Conservation (phyloP, 2,888 invertebrate species). For the Melitaea athalia region DNA sequence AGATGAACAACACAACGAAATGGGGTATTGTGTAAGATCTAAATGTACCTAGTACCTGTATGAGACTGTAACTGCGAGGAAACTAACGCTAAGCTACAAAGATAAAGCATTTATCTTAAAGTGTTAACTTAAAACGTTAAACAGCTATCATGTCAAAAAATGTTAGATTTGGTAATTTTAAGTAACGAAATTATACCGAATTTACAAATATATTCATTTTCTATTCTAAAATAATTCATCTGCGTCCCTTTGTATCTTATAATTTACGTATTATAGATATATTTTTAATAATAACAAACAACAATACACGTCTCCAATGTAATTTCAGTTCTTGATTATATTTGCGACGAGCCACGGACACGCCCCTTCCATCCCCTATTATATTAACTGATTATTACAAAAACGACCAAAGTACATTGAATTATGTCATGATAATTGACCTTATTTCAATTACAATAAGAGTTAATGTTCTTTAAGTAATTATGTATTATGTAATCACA, state of each 20-base stretch:
- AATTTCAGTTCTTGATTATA: constrained; percentile 73
- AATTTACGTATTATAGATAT: background rate
- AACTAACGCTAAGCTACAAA: background rate
- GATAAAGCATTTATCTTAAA: too few relatives aligned
- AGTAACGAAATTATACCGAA: too few relatives aligned
- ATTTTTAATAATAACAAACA: constrained; percentile 18
- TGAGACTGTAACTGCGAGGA: too few relatives aligned
- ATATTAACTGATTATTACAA: constrained; percentile 53
- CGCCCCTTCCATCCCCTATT: constrained; percentile 80
- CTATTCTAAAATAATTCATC: background rate
- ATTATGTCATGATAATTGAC: constrained; percentile 43
- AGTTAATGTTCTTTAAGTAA: constrained; percentile 26
- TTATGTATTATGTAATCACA: constrained; percentile 55
- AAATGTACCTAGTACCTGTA: too few relatives aligned
- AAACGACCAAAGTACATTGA: constrained; percentile 51
- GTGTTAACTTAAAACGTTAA: too few relatives aligned
- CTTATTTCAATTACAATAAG: constrained; percentile 35
- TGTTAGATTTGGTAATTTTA: too few relatives aligned
- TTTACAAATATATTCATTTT: background rate
- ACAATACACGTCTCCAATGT: constrained; percentile 46
- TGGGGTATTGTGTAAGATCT: too few relatives aligned
- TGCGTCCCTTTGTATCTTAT: background rate
- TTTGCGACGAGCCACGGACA: constrained; percentile 77
- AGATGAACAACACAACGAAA: too few relatives aligned
- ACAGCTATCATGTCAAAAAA: too few relatives aligned